Percentiles rank a stretch among this genome's conserved stretches.
Evolutionary conservation across 2,888 invertebrate species (phyloP).

Genomic region (Chrysomela aeneicollis): DNA sequence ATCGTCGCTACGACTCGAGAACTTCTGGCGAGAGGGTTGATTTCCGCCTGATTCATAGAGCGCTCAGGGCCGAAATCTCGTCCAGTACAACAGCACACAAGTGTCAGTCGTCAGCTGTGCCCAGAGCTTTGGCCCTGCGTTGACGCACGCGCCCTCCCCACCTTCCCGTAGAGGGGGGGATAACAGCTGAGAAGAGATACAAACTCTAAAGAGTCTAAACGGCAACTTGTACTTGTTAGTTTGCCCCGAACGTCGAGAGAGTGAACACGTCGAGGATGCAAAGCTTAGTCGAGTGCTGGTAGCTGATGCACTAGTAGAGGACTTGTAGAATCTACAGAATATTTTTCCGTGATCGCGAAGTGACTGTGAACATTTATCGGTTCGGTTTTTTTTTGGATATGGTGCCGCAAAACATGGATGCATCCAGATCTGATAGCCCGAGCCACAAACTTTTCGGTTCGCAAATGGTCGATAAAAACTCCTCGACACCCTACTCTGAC

Average conservation of each 20-base stretch:
- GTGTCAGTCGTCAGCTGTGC: conserved; percentile 52
- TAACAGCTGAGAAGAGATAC: conserved; percentile 62
- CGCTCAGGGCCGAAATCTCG: background rate
- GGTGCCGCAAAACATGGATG: conserved; percentile 74
- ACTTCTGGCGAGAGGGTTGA: background rate
- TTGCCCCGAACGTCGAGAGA: conserved; percentile 63
- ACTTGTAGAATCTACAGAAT: conserved; percentile 51
- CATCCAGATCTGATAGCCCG: conserved; percentile 57
- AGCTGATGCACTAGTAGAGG: conserved; percentile 53
- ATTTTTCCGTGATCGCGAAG: conserved; percentile 33
- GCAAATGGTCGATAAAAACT: conserved; percentile 87
- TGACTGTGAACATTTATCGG: conserved; percentile 30
- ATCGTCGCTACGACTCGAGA: background rate
- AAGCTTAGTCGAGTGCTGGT: conserved; percentile 55
- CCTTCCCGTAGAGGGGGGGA: conserved; percentile 48
- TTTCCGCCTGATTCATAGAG: background rate
- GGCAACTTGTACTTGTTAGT: conserved; percentile 67
- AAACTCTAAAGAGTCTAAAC: conserved; percentile 60
- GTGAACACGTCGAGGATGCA: conserved; percentile 52
- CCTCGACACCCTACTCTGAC: conserved; percentile 95
- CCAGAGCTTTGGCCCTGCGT: conserved; percentile 30
- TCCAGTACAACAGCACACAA: conserved; percentile 31
- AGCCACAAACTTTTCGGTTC: conserved; percentile 85
- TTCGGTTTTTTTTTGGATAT: conserved; percentile 60
- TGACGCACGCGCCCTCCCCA: conserved; percentile 54